These are phyloP conservation scores for Palloptera scutellata DNA, from an alignment of 2,888 invertebrate genomes.

Conservation along the genomic window DNA sequence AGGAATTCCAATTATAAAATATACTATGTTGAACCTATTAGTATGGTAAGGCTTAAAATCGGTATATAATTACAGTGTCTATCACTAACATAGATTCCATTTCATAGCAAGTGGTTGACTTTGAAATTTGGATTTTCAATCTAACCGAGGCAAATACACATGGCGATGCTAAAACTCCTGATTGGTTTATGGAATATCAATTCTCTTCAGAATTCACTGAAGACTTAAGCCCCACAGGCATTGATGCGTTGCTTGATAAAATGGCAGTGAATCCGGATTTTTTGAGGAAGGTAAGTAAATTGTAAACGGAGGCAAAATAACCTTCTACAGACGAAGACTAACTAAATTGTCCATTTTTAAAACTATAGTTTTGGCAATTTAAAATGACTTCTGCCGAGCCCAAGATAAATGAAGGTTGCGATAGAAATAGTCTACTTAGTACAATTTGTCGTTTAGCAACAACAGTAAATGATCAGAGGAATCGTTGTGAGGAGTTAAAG, in stretches of 20 bases:
- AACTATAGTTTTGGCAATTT: slow-evolving; percentile 40
- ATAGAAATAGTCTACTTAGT: slow-evolving; percentile 47
- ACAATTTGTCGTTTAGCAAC: slow-evolving; percentile 54
- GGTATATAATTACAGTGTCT: background rate
- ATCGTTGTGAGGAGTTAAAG: slow-evolving; percentile 51
- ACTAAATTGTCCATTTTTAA: background rate
- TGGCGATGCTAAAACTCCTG: slow-evolving; percentile 67
- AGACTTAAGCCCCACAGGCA: slow-evolving; percentile 70
- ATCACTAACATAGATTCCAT: background rate
- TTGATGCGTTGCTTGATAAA: slow-evolving; percentile 69
- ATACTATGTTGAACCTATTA: slow-evolving; percentile 71
- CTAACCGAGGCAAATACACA: slow-evolving; percentile 75
- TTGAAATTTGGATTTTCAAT: slow-evolving; percentile 79
- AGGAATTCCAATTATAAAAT: slow-evolving; percentile 85
- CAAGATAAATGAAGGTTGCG: slow-evolving; percentile 49
- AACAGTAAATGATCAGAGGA: slow-evolving; percentile 45
- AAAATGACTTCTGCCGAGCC: slow-evolving; percentile 55
- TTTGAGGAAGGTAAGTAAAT: slow-evolving; percentile 48
- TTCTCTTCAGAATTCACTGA: slow-evolving; percentile 74
- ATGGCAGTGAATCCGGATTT: slow-evolving; percentile 65
- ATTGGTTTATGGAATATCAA: slow-evolving; percentile 79
- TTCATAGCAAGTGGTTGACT: slow-evolving; percentile 71
- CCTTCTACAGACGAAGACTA: too few relatives aligned
- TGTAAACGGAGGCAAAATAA: background rate
- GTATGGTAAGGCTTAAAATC: slow-evolving; percentile 66